A percentile compares a stretch with the other conserved stretches of the same genome.
These are phyloP conservation scores for Nowickia ferox DNA, from an alignment of 2,888 invertebrate species.

Conservation along the genomic window DNA sequence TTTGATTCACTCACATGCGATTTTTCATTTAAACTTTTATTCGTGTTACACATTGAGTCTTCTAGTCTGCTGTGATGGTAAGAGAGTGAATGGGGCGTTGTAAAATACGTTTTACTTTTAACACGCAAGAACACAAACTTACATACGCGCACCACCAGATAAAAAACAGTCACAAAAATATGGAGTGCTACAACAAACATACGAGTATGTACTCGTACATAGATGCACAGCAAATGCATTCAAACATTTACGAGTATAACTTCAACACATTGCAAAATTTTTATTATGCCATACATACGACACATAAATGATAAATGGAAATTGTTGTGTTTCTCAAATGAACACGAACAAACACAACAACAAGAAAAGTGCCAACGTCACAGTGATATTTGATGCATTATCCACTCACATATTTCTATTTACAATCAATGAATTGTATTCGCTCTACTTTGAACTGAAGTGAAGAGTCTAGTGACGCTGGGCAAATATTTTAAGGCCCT, in stretches of 20 bases:
- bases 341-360: conserved; percentile 9
- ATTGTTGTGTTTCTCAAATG: conserved; percentile 38
- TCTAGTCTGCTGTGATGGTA: conserved; percentile 29
- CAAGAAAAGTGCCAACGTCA: background rate
- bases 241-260: conserved; percentile 28
- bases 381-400: conserved; percentile 49
- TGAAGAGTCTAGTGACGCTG: conserved; percentile 22
- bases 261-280: conserved; percentile 19
- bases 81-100: conserved; percentile 15
- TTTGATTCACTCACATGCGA: background rate
- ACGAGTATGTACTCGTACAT: background rate
- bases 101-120: conserved; percentile 51
- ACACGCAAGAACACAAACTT: conserved; percentile 5
- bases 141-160: background rate
- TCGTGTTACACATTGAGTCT: conserved; percentile 8
- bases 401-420: conserved; percentile 35
- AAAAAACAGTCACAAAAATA: background rate
- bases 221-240: background rate
- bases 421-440: conserved; percentile 23
- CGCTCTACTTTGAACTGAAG: background rate
- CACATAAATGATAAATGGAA: conserved; percentile 48
- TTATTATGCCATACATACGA: conserved; percentile 24
- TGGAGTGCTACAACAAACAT: background rate
- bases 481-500: conserved; percentile 3
- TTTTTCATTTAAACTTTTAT: conserved; percentile 36